These are phyloP conservation scores for Xestia xanthographa DNA, from an alignment of 2,888 invertebrate genomes.

Conservation along the genomic window DNA sequence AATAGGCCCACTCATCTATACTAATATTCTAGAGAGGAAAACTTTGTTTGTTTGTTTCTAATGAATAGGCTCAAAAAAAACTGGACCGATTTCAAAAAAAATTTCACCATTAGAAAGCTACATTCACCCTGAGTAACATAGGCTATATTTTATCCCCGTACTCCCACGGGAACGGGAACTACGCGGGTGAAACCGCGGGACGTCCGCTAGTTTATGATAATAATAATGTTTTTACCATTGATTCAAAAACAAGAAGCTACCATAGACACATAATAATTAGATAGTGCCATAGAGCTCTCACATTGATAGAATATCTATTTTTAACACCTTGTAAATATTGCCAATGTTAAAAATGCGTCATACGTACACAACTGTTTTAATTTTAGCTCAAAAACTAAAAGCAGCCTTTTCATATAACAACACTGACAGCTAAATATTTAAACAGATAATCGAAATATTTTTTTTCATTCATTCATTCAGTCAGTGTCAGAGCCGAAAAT, in stretches of 20 bases:
- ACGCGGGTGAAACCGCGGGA: no score
- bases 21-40: no score
- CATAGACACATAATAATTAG: background rate
- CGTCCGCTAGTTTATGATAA: no score
- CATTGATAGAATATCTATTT: background rate
- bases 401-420: background rate
- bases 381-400: background rate
- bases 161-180: no score
- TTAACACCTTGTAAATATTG: constrained; percentile 6
- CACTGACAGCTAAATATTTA: constrained; percentile 39
- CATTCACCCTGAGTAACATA: no score
- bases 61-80: no score
- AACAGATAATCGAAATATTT: constrained; percentile 2
- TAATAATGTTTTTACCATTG: background rate
- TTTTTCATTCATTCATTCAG: constrained; percentile 27
- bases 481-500: constrained; percentile 4
- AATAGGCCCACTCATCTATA: background rate
- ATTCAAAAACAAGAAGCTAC: background rate
- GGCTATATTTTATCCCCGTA: no score
- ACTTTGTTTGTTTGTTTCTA: no score
- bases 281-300: background rate
- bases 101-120: no score
- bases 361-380: background rate
- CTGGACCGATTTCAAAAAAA: no score
- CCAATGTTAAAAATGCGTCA: background rate